Conservation (phyloP, 2,113 vertebrate species). For the Craseonycteris thonglongyai region DNA sequence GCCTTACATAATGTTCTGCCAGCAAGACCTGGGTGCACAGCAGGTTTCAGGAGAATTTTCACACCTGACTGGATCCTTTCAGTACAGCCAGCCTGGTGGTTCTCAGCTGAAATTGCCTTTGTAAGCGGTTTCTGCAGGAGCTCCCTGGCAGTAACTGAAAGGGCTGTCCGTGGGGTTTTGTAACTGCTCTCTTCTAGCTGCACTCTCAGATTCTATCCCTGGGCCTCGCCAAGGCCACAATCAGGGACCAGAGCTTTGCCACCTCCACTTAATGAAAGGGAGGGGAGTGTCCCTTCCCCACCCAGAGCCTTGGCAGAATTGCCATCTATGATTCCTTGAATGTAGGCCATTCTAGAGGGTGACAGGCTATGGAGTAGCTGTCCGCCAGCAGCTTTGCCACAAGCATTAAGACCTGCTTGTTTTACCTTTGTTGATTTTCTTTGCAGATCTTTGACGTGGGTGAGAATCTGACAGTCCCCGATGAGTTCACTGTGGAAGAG, state of each 20-base stretch:
- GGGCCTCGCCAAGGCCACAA: neutral
- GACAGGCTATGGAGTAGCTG: neutral
- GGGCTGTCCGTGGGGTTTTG: neutral
- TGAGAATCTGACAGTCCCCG: constrained; percentile 93
- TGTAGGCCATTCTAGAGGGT: neutral
- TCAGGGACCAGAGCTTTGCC: neutral
- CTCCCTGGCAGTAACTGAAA: neutral
- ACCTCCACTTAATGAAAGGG: neutral
- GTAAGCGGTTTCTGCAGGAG: neutral
- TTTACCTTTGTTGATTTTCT: neutral
- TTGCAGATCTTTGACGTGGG: constrained; percentile 95
- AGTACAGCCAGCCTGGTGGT: neutral
- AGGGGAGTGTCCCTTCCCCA: neutral
- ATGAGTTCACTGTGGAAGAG: constrained; percentile 97
- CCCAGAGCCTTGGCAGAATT: neutral
- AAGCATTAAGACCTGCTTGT: neutral
- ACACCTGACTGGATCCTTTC: neutral
- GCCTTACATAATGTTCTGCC: constrained; percentile 36
- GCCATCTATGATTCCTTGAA: neutral
- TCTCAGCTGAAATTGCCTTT: neutral
- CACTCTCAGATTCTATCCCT: neutral
- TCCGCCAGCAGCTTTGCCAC: neutral
- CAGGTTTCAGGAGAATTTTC: neutral
- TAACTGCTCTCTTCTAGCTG: neutral
- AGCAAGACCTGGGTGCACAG: neutral